Conservation (phyloP, 2,888 invertebrate genomes). For the Philopedon plagiatum region DNA sequence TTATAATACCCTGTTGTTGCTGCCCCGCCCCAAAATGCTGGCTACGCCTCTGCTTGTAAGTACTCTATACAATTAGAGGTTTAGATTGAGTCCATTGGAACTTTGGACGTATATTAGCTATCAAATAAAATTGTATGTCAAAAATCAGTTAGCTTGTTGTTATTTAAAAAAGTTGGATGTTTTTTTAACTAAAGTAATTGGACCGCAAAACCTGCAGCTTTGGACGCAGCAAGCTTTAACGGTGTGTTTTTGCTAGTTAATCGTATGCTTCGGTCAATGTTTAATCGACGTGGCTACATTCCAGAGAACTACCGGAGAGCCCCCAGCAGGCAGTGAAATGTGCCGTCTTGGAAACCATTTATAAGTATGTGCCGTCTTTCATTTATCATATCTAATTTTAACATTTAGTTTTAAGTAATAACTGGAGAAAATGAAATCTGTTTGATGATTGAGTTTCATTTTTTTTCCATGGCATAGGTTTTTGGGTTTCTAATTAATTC, state of each 20-base stretch:
- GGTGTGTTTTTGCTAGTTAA: conserved; percentile 53
- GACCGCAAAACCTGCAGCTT: conserved; percentile 48
- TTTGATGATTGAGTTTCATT: background rate
- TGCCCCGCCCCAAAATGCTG: no score
- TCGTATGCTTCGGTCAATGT: conserved; percentile 62
- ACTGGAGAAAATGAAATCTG: background rate
- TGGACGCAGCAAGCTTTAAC: conserved; percentile 47
- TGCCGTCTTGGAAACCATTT: conserved; percentile 55
- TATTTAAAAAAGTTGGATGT: no score
- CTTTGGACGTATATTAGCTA: no score
- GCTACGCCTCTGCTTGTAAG: no score
- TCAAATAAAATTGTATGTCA: no score
- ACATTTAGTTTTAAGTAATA: conserved; percentile 23
- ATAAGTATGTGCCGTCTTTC: conserved; percentile 65
- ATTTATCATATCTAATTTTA: conserved; percentile 50
- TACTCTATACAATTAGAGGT: no score
- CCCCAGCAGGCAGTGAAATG: conserved; percentile 62
- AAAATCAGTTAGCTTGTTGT: no score
- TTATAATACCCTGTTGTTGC: no score
- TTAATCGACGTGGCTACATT: conserved; percentile 67
- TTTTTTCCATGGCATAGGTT: background rate
- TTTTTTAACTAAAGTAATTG: no score
- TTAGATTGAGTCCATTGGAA: no score
- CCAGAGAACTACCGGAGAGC: conserved; percentile 67
- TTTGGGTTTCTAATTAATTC: background rate